Conservation (phyloP, 2,888 invertebrate species). For the Agonopterix subpropinquella region DNA sequence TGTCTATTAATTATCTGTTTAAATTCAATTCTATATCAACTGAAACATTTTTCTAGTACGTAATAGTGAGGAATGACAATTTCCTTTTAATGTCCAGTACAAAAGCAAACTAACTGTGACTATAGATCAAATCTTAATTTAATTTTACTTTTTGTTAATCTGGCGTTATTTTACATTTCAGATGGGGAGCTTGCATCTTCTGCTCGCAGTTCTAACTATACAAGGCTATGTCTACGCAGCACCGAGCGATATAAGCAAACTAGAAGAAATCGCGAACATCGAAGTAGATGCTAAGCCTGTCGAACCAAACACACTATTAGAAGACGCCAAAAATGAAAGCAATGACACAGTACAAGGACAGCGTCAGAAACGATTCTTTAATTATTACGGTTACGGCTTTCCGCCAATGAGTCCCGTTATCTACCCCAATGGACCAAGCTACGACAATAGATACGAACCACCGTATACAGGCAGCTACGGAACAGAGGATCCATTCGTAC, state of each 20-base stretch:
- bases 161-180: constrained; percentile 28
- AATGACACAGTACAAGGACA: constrained; percentile 22
- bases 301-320: constrained; percentile 17
- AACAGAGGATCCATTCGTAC: constrained; percentile 30
- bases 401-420: constrained; percentile 30
- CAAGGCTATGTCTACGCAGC: constrained; percentile 37
- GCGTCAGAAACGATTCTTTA: constrained; percentile 43
- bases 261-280: constrained; percentile 25
- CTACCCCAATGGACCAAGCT: constrained; percentile 25
- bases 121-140: too few relatives aligned
- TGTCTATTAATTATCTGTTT: too few relatives aligned
- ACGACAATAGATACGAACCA: constrained; percentile 20
- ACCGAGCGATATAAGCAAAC: constrained; percentile 31
- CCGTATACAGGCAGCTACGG: constrained; percentile 24
- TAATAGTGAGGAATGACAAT: too few relatives aligned
- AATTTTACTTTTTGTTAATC: too few relatives aligned
- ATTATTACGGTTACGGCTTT: constrained; percentile 29
- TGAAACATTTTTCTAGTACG: too few relatives aligned
- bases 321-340: constrained; percentile 17
- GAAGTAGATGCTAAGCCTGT: constrained; percentile 26
- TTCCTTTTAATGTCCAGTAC: too few relatives aligned
- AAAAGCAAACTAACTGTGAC: too few relatives aligned
- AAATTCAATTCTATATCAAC: too few relatives aligned
- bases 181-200: constrained; percentile 39
- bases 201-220: constrained; percentile 34